Conservation (phyloP, 2,888 invertebrate genomes). For the Cerceris rybyensis region DNA sequence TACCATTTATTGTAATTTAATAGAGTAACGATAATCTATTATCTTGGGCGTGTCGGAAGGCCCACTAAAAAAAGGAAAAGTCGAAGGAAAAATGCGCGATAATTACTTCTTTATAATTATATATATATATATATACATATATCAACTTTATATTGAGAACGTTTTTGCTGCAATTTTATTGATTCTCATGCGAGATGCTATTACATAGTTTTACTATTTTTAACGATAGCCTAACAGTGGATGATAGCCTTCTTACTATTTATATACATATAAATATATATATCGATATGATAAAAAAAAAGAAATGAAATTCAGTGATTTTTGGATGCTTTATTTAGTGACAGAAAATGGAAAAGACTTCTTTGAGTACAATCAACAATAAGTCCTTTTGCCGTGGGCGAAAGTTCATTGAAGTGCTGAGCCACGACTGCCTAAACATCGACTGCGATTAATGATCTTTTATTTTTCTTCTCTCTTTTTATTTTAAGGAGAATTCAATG, state of each 20-base stretch:
- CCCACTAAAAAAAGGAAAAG: conserved; percentile 23
- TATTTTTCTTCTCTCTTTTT: background rate
- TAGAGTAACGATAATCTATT: conserved; percentile 56
- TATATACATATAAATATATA: conserved; percentile 20
- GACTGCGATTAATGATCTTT: conserved; percentile 1
- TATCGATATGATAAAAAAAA: too few relatives aligned
- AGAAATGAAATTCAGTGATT: conserved; percentile 30
- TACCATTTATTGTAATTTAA: conserved; percentile 64
- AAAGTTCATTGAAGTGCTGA: conserved; percentile 30
- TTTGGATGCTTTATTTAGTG: conserved; percentile 28
- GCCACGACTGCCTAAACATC: conserved; percentile 36
- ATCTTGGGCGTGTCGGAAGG: conserved; percentile 21
- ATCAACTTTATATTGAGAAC: conserved; percentile 40
- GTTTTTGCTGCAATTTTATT: conserved; percentile 49
- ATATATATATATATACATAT: conserved; percentile 1
- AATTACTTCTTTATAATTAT: conserved; percentile 40
- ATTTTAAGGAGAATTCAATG: background rate
- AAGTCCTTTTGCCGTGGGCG: conserved; percentile 12
- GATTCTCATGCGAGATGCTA: conserved; percentile 20
- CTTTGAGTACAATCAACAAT: conserved; percentile 25
- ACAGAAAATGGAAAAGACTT: conserved; percentile 4
- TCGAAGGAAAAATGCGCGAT: conserved; percentile 18
- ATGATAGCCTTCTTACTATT: conserved; percentile 28
- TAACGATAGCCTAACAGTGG: conserved; percentile 48
- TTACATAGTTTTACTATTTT: conserved; percentile 36